Evolutionary conservation across 2,797 vertebrate genomes (phyloP).

Genomic region (Fistularia commersonii): DNA sequence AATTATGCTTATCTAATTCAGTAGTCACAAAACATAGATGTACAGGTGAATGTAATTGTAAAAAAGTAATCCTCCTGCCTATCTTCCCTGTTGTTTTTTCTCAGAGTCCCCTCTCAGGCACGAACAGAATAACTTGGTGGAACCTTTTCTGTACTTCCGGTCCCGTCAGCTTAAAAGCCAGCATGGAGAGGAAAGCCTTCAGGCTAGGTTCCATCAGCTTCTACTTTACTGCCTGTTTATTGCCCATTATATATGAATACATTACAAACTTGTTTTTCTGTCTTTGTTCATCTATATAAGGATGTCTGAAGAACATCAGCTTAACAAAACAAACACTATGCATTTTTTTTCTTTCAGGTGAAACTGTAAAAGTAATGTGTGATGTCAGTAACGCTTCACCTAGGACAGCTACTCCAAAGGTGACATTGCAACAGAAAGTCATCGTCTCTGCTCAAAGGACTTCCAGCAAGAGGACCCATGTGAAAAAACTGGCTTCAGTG

Average conservation of each 20-base stretch:
- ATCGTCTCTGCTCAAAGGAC: conserved; percentile 9
- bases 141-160: conserved; percentile 47
- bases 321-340: not conserved
- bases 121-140: conserved; percentile 36
- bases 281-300: too few species aligned
- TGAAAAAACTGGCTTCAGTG: not conserved
- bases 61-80: not conserved
- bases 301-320: too few species aligned
- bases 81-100: not conserved
- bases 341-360: conserved; percentile 33
- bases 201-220: conserved; percentile 26
- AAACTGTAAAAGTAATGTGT: conserved; percentile 46
- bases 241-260: not conserved
- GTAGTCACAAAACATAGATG: too few species aligned
- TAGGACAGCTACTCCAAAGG: conserved; percentile 26
- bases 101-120: conserved; percentile 50
- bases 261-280: too few species aligned
- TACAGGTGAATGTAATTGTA: too few species aligned
- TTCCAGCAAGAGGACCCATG: accelerated
- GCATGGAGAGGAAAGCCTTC: conserved; percentile 47
- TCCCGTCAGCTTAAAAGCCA: conserved; percentile 33
- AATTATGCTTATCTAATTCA: too few species aligned
- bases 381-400: conserved; percentile 48
- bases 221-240: not conserved
- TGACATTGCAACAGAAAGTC: conserved; percentile 46